Conservation (phyloP, 2,888 invertebrate genomes). For the Polyommatus icarus region DNA sequence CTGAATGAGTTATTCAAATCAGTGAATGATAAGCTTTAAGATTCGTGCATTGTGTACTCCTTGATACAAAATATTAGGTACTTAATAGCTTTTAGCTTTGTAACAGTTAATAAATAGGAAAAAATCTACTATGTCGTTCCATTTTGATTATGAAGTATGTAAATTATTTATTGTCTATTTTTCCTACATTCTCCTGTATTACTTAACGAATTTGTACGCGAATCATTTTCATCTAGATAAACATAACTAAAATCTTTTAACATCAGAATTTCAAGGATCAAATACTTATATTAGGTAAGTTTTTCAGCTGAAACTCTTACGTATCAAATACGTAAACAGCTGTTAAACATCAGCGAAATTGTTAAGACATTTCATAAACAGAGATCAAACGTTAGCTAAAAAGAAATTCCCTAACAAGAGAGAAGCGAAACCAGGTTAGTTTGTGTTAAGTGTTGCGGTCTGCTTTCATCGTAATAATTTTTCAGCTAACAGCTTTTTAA, state of each 20-base stretch:
- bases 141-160: too few relatives aligned
- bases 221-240: too few relatives aligned
- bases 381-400: constrained; percentile 25
- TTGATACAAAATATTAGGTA: background rate
- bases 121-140: too few relatives aligned
- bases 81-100: background rate
- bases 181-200: too few relatives aligned
- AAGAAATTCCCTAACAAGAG: constrained; percentile 23
- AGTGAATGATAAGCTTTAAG: background rate
- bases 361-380: constrained; percentile 26
- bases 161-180: too few relatives aligned
- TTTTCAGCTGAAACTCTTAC: background rate
- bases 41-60: background rate
- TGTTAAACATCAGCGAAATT: constrained; percentile 19
- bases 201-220: too few relatives aligned
- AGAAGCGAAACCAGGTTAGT: constrained; percentile 26
- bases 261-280: background rate
- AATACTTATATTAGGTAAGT: background rate
- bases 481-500: constrained; percentile 16
- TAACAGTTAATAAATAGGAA: background rate
- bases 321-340: background rate
- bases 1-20: background rate
- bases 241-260: too few relatives aligned
- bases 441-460: constrained; percentile 21
- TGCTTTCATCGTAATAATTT: background rate